These are phyloP conservation scores for Gobionotothen gibberifrons DNA, from an alignment of 2,797 vertebrate genomes.

Conservation along the genomic window DNA sequence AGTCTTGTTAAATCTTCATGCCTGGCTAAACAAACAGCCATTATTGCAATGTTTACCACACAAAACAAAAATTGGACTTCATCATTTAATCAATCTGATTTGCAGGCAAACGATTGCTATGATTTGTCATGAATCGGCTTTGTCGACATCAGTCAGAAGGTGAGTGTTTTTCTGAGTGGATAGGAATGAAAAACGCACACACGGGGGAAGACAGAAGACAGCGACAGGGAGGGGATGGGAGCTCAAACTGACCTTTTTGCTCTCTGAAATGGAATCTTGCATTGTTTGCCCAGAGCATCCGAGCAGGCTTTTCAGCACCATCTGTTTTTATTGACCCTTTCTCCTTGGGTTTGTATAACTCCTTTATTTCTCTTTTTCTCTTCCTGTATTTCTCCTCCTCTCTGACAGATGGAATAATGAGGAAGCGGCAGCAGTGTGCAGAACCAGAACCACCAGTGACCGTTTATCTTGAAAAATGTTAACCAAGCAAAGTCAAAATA, in stretches of 20 bases:
- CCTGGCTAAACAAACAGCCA: conserved; percentile 56
- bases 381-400: conserved; percentile 39
- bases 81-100: conserved; percentile 43
- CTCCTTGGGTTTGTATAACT: conserved; percentile 46
- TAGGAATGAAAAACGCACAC: background rate
- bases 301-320: conserved; percentile 32
- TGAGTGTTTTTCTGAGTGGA: conserved; percentile 16
- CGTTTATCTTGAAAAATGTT: too few relatives aligned
- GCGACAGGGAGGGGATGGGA: background rate
- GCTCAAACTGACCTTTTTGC: conserved; percentile 43
- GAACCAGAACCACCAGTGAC: too few relatives aligned
- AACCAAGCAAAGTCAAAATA: too few relatives aligned
- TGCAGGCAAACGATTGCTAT: conserved; percentile 19
- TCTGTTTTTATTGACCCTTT: conserved; percentile 69
- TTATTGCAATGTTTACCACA: conserved; percentile 22
- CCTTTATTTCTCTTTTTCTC: background rate
- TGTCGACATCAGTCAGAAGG: conserved; percentile 27
- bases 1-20: conserved; percentile 50
- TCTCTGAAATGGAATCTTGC: conserved; percentile 51
- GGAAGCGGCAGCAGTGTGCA: conserved; percentile 12
- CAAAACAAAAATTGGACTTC: conserved; percentile 14
- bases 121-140: conserved; percentile 27
- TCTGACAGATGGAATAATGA: conserved; percentile 58
- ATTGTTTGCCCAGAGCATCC: conserved; percentile 39
- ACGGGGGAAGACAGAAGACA: background rate